Percentiles rank a stretch among this genome's conserved stretches.
Conservation (phyloP, 2,888 invertebrate genomes). For the Deilephila elpenor region DNA sequence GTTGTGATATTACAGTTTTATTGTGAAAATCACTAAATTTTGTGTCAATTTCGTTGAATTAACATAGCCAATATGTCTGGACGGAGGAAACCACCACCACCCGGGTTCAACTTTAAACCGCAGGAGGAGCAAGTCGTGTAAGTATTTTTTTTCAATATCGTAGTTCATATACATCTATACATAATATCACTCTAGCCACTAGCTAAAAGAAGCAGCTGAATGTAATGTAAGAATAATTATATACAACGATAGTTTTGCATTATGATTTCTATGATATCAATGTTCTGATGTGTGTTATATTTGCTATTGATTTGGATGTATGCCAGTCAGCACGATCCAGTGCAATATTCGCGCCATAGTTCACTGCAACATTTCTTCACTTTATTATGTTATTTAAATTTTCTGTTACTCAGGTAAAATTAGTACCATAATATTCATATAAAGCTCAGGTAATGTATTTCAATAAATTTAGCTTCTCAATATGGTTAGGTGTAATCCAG, state of each 20-base stretch:
- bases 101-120: constrained; percentile 66
- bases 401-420: too few species aligned
- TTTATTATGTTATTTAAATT: background rate
- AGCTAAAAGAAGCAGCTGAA: background rate
- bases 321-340: background rate
- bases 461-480: too few species aligned
- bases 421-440: too few species aligned
- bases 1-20: constrained; percentile 40
- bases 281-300: background rate
- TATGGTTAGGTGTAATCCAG: too few species aligned
- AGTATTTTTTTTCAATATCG: constrained; percentile 45
- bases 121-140: constrained; percentile 75
- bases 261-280: background rate
- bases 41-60: constrained; percentile 32
- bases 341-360: background rate
- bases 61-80: constrained; percentile 63
- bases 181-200: background rate
- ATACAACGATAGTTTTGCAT: background rate
- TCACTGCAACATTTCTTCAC: background rate
- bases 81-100: constrained; percentile 67
- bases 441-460: too few species aligned
- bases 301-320: background rate
- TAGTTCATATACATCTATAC: background rate
- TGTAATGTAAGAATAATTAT: background rate
- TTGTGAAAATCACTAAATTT: constrained; percentile 33